phyloP scores from a whole-genome alignment of 2,797 vertebrate genomes.

The Arnoldichthys spilopterus region DNA sequence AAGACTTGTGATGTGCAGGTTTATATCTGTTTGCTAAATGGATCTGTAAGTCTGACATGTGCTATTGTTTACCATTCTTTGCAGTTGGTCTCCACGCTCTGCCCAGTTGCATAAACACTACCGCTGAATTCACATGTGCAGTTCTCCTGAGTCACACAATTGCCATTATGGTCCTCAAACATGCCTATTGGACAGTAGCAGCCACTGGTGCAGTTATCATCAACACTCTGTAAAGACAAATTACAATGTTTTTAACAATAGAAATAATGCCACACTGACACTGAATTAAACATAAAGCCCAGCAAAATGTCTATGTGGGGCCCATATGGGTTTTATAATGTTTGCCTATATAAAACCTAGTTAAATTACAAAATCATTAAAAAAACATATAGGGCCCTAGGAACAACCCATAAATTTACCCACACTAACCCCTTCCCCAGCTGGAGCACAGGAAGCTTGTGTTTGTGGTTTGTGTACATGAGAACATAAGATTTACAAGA shows the following conservation, averaged over 20 bases:
- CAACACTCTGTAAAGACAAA: constrained; percentile 55
- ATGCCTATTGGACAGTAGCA: constrained; percentile 81
- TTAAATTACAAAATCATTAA: no score
- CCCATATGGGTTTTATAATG: no score
- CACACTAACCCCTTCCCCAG: no score
- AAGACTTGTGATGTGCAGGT: not conserved
- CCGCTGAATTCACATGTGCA: constrained; percentile 82
- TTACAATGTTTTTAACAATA: not conserved
- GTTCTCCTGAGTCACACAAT: constrained; percentile 73
- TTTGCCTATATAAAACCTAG: no score
- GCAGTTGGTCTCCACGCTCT: constrained; percentile 73
- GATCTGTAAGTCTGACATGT: not conserved
- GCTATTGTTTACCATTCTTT: constrained; percentile 76
- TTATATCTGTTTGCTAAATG: not conserved
- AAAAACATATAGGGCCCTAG: no score
- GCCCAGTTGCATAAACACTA: constrained; percentile 71
- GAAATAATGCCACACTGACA: not conserved
- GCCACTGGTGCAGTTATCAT: constrained; percentile 73
- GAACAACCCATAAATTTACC: no score
- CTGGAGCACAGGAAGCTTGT: no score
- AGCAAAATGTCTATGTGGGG: no score
- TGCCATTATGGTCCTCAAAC: constrained; percentile 78
- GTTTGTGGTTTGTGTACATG: no score
- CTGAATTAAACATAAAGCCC: no score
- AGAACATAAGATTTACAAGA: no score